These are phyloP conservation scores for mouse (Mus musculus) DNA, from an alignment of 2,113 vertebrate species.

Conservation along the genomic window GRCm39 chr16:18137001-18137500, in stretches of 20 bases:
- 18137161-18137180: neutral
- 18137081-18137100: neutral
- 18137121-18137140: neutral
- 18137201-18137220: neutral
- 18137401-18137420: neutral
- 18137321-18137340: neutral
- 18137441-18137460: neutral
- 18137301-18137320: neutral
- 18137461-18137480: neutral
- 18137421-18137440: neutral
- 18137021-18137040: neutral
- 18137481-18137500: neutral
- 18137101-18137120: neutral
- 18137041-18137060: fast-evolving
- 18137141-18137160: neutral
- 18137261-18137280: neutral
- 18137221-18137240: neutral
- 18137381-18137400: neutral
- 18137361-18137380: neutral
- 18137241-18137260: neutral
- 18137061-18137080: neutral
- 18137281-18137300: neutral
- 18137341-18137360: neutral
- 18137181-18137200: neutral
- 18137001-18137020: neutral